phyloP scores from a whole-genome alignment of 2,113 vertebrate genomes.

The Sturnus vulgaris region DNA sequence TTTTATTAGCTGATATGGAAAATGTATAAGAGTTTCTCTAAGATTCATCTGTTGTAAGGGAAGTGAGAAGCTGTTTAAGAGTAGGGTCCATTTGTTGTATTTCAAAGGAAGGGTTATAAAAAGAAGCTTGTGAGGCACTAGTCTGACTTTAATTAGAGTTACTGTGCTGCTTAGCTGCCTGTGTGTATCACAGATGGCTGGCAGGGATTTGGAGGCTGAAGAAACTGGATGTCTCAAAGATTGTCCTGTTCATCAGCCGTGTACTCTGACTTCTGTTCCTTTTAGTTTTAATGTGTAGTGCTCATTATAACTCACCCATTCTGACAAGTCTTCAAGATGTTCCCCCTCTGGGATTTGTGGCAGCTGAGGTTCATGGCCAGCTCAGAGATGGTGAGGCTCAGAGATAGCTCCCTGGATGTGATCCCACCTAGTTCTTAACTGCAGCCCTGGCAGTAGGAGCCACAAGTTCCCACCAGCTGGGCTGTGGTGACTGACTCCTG shows the following conservation, averaged over 20 bases:
- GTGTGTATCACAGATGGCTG: not conserved
- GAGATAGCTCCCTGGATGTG: not conserved
- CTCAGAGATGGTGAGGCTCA: not conserved
- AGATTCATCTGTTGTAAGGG: not conserved
- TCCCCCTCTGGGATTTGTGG: accelerated
- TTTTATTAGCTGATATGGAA: not conserved
- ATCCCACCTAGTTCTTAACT: not conserved
- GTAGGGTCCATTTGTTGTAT: not conserved
- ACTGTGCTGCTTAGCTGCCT: not conserved
- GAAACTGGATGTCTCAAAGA: not conserved
- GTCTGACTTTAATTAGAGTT: not conserved
- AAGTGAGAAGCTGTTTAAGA: not conserved
- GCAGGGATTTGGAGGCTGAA: not conserved
- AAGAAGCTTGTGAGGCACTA: not conserved
- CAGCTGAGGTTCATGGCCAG: accelerated
- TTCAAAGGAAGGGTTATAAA: not conserved
- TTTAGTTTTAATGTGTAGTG: not conserved
- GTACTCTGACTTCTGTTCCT: not conserved
- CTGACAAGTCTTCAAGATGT: not conserved
- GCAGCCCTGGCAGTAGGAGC: not conserved
- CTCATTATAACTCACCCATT: not conserved
- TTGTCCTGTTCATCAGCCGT: not conserved
- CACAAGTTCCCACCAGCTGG: not conserved
- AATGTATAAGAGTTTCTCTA: not conserved
- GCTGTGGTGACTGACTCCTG: not conserved